phyloP scores from a whole-genome alignment of 2,888 invertebrate species.

The Tetragonisca angustula region DNA sequence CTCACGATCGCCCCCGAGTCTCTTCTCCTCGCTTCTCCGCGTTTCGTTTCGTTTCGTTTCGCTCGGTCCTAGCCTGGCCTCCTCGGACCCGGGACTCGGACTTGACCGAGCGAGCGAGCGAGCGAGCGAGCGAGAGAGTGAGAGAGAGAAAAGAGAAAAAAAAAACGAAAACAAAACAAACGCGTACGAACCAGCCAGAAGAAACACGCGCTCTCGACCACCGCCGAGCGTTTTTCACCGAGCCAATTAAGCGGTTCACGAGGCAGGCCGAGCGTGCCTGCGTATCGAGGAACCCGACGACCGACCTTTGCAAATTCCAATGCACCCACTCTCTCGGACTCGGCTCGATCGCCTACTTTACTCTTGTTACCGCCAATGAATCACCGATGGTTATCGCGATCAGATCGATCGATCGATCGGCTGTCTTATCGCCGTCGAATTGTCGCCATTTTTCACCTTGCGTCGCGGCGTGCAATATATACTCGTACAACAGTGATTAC shows the following conservation, averaged over 20 bases:
- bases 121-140: too few species aligned
- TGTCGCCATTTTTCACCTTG: neutral
- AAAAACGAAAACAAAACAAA: conserved; percentile 19
- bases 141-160: too few species aligned
- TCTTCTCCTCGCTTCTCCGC: neutral
- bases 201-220: neutral
- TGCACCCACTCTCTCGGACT: neutral
- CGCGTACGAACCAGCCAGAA: neutral
- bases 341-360: neutral
- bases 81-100: neutral
- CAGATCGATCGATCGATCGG: neutral
- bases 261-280: neutral
- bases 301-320: neutral
- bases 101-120: too few species aligned
- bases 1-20: conserved; percentile 64
- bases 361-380: neutral
- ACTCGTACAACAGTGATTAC: too few species aligned
- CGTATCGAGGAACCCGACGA: neutral
- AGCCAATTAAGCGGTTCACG: conserved; percentile 11
- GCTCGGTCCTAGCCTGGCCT: neutral
- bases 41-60: neutral
- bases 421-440: neutral
- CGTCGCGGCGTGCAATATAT: neutral
- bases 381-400: neutral
- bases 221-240: conserved; percentile 2